Evolutionary conservation across 2,797 vertebrate genomes (phyloP), one percentile per base, ranked within the genome.

Genomic region (Sylvia borin): DNA sequence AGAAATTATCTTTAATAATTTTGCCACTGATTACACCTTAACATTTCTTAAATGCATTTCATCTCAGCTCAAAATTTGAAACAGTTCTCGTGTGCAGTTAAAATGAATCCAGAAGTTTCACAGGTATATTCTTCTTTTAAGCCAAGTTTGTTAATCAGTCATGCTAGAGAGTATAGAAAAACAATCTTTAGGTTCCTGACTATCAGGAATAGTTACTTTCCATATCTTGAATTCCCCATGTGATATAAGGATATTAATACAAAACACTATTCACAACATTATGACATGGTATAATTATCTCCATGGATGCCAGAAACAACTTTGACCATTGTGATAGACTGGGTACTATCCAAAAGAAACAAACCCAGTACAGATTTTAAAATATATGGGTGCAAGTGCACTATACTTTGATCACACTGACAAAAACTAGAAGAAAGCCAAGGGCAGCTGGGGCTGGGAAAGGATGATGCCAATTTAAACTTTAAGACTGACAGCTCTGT

Each of bases 391-490:
- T 88, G 91, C 9, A 88, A 90, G 51, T 38, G 16, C 50, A 54
- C 16, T 50, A 32, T 31, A 66, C 53, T 86, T 85, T 57, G 45
- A 88, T 57, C 0, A 3, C 11, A 36, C 16, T 87, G 74, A 50
- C 66, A 90, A 90, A 60, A 88, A 79, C 24, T 55, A 73, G 29
- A 84, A 92, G 77, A 55, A 84, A 92, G 48, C 32, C 57, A 85
- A 89, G 48, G 57, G 74, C 55, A 94, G 73, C 55, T 79, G 66
- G 36, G n/a, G 4, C 64, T 79, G 29, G 29, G 32, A 90, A 85
- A 91, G 38, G 74, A 82, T 82, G 48, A 91, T 85, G 90, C 77
- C 86, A 91, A 94, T 90, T 95, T 82, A 91, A 77, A 74, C 77
- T 84, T 75, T 76, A 50, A 36, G 80, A 95, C 0, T 91, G 80